Evolutionary conservation across 2,797 vertebrate species (phyloP), one percentile per base, ranked within the genome.

Genomic region (Anguilla marmorata): DNA sequence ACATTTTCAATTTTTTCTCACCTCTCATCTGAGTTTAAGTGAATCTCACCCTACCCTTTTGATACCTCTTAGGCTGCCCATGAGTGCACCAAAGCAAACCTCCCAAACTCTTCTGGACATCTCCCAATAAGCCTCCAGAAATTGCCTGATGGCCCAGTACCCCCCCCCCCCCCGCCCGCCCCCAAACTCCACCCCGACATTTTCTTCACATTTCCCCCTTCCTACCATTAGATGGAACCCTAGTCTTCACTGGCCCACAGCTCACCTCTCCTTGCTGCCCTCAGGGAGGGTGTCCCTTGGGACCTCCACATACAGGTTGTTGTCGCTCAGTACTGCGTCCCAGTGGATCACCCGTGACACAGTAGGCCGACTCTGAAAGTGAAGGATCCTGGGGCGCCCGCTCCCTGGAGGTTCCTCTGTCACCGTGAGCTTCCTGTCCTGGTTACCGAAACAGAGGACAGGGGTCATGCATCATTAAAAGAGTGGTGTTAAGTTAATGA

Each of bases 261-360:
- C 93, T 93, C 89, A 97, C 96, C 96, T 97, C 92, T 97, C 96
- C 91, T 97, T 97, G 93, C 96, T 96, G 94, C 96, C 96, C 91
- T 97, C 96, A 66, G 96, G 96, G 89, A 97, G 95, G 11, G 94
- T 92, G 88, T 95, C 96, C 24, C 89, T 90, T 88, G 96, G 96
- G 90, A 97, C 95, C 93, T 97, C 96, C 92, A 97, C 94, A 0
- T 96, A 97, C 89, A 97, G 96, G 19, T 94, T 94, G 16, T 92
- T 93, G 86, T 93, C 95, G 87, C 93, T 95, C 0, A 96, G 90
- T 86, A 96, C 96, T 86, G 96, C 96, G 72, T 96, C 94, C 96
- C 96, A 97, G 89, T 96, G 93, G 87, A 96, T 94, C 0, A 93
- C 91, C 90, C 93, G 96, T 89, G 93, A 94, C n/a, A 93, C 91